These are phyloP conservation scores for Atlantisia rogersi DNA, from an alignment of 2,113 vertebrate species.

Conservation along the genomic window DNA sequence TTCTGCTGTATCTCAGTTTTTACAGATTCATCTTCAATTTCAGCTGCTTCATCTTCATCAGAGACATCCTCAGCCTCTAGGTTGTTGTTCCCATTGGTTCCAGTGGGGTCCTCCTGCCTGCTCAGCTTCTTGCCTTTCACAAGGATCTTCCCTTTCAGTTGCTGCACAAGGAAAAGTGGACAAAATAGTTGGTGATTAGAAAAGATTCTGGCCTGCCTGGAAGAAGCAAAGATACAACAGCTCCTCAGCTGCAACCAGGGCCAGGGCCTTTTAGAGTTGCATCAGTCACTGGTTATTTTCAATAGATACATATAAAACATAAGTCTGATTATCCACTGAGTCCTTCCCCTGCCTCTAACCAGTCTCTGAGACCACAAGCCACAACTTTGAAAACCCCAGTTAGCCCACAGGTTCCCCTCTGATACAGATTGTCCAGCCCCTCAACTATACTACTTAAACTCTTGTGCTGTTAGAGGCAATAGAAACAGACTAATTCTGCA, in stretches of 20 bases:
- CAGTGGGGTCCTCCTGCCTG: conserved; percentile 75
- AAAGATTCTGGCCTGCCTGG: background rate
- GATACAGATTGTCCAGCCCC: background rate
- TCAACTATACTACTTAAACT: background rate
- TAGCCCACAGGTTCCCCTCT: background rate
- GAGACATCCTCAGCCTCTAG: conserved; percentile 86
- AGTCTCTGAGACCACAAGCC: background rate
- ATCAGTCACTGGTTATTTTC: background rate
- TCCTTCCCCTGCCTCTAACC: background rate
- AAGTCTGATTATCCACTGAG: background rate
- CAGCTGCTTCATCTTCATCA: conserved; percentile 94
- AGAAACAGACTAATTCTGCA: background rate
- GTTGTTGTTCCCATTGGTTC: conserved; percentile 61
- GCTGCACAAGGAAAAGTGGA: conserved; percentile 69
- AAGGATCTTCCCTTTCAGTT: conserved; percentile 89
- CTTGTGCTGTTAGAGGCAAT: background rate
- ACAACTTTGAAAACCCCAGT: background rate
- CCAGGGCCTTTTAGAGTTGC: background rate
- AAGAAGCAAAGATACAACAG: background rate
- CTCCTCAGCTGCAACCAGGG: background rate
- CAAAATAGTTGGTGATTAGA: background rate
- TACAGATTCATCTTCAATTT: conserved; percentile 84
- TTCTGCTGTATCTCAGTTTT: conserved; percentile 72
- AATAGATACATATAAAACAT: background rate
- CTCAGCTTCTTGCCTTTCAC: conserved; percentile 94